Evolutionary conservation across 2,113 vertebrate species (phyloP).

Genomic region (Corvus hawaiiensis): DNA sequence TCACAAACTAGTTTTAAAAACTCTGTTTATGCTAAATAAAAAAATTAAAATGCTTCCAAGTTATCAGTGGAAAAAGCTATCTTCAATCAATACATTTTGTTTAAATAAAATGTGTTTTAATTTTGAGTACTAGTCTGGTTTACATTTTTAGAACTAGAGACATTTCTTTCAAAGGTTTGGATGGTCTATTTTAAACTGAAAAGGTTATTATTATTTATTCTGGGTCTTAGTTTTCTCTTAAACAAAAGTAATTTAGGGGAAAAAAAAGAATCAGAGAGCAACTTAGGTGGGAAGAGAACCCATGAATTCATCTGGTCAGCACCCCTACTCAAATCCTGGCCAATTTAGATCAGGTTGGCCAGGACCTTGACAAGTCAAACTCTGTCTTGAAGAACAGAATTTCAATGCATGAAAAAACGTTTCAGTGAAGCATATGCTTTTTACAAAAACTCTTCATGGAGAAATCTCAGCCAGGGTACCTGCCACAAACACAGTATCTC

Average conservation of each 20-base stretch:
- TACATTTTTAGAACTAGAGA: not conserved
- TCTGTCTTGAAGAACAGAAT: not conserved
- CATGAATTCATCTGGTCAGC: not conserved
- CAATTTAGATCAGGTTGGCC: not conserved
- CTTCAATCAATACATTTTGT: not conserved
- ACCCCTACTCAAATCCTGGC: not conserved
- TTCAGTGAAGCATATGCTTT: not conserved
- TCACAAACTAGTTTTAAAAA: not conserved
- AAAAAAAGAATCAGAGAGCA: not conserved
- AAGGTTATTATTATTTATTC: not conserved
- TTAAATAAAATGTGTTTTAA: not conserved
- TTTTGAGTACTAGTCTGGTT: not conserved
- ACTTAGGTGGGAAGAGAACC: not conserved
- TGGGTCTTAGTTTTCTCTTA: not conserved
- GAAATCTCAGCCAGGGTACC: not conserved
- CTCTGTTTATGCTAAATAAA: not conserved
- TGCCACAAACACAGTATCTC: not conserved
- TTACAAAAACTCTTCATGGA: not conserved
- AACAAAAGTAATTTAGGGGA: not conserved
- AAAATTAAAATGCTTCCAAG: not conserved
- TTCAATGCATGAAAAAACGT: not conserved
- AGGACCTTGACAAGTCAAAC: not conserved
- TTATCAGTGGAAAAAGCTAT: not conserved
- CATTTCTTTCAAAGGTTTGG: not conserved
- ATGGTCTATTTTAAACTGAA: not conserved